phyloP scores from a whole-genome alignment of 2,888 invertebrate genomes.

The Apocheima hispidaria region DNA sequence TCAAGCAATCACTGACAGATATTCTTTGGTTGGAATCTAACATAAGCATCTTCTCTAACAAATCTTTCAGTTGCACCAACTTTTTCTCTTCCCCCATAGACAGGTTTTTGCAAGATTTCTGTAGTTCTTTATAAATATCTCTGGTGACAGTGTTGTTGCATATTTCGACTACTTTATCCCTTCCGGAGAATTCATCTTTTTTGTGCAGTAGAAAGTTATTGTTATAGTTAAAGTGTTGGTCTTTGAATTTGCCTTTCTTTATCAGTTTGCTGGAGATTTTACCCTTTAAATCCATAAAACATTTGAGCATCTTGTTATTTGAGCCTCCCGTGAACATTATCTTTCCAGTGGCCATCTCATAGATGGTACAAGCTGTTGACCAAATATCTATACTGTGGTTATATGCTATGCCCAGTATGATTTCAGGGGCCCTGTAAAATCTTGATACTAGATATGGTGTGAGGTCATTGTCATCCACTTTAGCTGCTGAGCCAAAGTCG shows the following conservation, averaged over 20 bases:
- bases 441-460: slow-evolving; percentile 99
- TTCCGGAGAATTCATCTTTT: slow-evolving; percentile 98
- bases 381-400: slow-evolving; percentile 99
- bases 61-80: slow-evolving; percentile 95
- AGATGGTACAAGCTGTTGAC: slow-evolving; percentile 99
- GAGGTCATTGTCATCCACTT: slow-evolving; percentile 96
- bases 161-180: slow-evolving; percentile 97
- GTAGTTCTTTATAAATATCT: slow-evolving; percentile 95
- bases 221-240: slow-evolving; percentile 98
- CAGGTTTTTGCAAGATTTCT: slow-evolving; percentile 91
- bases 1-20: slow-evolving; percentile 94
- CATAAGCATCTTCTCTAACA: slow-evolving; percentile 95
- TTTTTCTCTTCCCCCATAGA: slow-evolving; percentile 95
- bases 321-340: slow-evolving; percentile 99
- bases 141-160: slow-evolving; percentile 92
- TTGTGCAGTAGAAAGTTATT: slow-evolving; percentile 98
- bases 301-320: slow-evolving; percentile 99
- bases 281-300: slow-evolving; percentile 99
- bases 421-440: slow-evolving; percentile 99
- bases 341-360: slow-evolving; percentile 98
- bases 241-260: slow-evolving; percentile 96
- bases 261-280: slow-evolving; percentile 98
- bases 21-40: slow-evolving; percentile 96
- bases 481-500: slow-evolving; percentile 99
- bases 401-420: slow-evolving; percentile 97